Conservation (phyloP, 2,113 vertebrate genomes). For the Lycaon pictus region DNA sequence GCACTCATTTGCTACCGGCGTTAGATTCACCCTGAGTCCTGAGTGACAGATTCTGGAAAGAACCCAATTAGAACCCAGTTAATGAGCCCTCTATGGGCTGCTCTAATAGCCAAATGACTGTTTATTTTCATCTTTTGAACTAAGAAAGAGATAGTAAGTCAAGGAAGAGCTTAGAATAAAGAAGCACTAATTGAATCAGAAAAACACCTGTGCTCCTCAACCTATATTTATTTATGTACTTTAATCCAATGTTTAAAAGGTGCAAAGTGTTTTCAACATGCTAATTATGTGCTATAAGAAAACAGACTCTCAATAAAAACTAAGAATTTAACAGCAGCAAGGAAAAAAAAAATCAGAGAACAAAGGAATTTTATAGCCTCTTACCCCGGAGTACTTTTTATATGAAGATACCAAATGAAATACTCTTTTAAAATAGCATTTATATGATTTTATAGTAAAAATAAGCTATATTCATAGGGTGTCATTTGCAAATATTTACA, state of each 20-base stretch:
- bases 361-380: constrained; percentile 3
- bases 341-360: neutral
- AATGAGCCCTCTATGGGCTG: constrained; percentile 73
- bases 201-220: constrained; percentile 72
- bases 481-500: constrained; percentile 34
- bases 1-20: neutral
- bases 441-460: neutral
- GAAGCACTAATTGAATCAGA: constrained; percentile 71
- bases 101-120: constrained; percentile 62
- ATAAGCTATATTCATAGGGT: neutral
- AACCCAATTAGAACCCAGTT: constrained; percentile 74
- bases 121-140: constrained; percentile 69
- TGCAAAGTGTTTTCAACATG: constrained; percentile 65
- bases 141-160: constrained; percentile 65
- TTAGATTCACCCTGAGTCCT: constrained; percentile 59
- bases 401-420: neutral
- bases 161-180: constrained; percentile 61
- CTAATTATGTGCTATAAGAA: constrained; percentile 62
- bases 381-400: neutral
- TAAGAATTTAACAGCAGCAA: neutral
- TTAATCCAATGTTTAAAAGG: constrained; percentile 67
- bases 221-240: constrained; percentile 72
- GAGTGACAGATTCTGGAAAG: constrained; percentile 65
- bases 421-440: neutral
- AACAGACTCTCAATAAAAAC: constrained; percentile 35